Base-by-base conservation (phyloP, 2,888 invertebrate genomes). In the Ctenicera cuprea region DNA sequence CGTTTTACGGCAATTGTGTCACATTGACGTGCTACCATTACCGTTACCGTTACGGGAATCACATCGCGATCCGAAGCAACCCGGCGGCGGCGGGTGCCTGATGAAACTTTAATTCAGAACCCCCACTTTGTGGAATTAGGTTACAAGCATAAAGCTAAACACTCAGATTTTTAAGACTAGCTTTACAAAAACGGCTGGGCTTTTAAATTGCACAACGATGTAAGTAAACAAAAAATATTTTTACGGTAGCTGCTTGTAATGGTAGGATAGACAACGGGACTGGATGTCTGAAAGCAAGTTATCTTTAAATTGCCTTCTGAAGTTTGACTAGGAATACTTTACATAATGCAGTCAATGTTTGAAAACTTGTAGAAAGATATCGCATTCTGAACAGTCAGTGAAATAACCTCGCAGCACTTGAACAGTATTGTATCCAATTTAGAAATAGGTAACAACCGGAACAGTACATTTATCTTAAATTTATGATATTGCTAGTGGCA, bases 1-100 rank as follows among this genome's bases (percentile, higher is more conserved):
- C 45, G 57, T 48, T 71, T 71, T 65, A 65, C 54, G 71, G 65
- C 43, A 64, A 71, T 71, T 54, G 71, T 71, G 57, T 64, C 62
- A 71, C 57, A 57, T 54, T 57, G 64, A 71, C 64, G 64, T 71
- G 54, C 63, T 16, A 37, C 50, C 52, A 54, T 71, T 71, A 45
- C 63, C 43, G 52, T 70, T 41, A 48, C 63, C 48, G 52, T 70
- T 63, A 62, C 16, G 38, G 48, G 54, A 63, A 63, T 63, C 62
- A 52, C 63, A 70, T 63, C 8, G 41, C 48, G 45, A 59, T 61
- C 37, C 43, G 18, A 43, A 69, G 61, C 26, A 50, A 45, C 69
- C 61, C 48, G 48, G n/a, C 26, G 26, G n/a, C 26, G 26, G 3
- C 48, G 45, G 61, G 33, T 61, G 69, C 61, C 57, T 62, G 69